Base-by-base conservation (phyloP, 2,888 invertebrate species). In the Hirtodrosophila cameraria region DNA sequence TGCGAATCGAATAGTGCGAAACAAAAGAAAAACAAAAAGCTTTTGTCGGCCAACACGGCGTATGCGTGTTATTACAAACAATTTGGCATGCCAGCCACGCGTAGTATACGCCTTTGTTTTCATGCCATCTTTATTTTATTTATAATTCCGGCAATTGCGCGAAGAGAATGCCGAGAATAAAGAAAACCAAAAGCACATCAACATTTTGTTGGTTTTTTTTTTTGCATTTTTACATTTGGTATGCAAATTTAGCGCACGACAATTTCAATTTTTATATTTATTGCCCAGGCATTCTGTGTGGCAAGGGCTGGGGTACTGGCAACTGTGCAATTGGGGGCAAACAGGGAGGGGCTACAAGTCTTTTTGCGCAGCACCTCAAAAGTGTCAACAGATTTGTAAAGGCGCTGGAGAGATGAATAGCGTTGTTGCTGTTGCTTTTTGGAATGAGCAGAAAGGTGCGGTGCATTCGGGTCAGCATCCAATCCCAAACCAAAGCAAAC, bases 321-420 rank as follows among this genome's bases (percentile, higher is more conserved):
- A 18, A 18, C 18, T 18, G 20, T 18, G 18, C n/a, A n/a, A n/a
- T n/a, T n/a, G n/a, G n/a, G n/a, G n/a, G n/a, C n/a, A n/a, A n/a
- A n/a, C n/a, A n/a, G n/a, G n/a, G n/a, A n/a, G n/a, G n/a, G n/a
- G n/a, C n/a, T n/a, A n/a, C n/a, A 41, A 49, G 41, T 20, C 3
- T 36, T 71, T 71, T 70, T 71, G 70, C 71, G 70, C 71, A 71
- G 71, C 71, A 70, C 60, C 71, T 70, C 55, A 60, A 69, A 71
- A 75, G 55, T 78, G 78, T 82, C 82, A 81, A 78, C 73, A 81
- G 69, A 78, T 77, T 74, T 76, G 60, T 48, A 62, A 53, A 70
- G 50, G 50, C 41, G 16, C 55, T 67, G 67, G 66, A 55, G 66
- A 55, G 31, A 39, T 62, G 31, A 43, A 46, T 42, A 46, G 27